Evolutionary conservation across 2,797 vertebrate genomes (phyloP).

Genomic region (Lindbergichthys nudifrons): DNA sequence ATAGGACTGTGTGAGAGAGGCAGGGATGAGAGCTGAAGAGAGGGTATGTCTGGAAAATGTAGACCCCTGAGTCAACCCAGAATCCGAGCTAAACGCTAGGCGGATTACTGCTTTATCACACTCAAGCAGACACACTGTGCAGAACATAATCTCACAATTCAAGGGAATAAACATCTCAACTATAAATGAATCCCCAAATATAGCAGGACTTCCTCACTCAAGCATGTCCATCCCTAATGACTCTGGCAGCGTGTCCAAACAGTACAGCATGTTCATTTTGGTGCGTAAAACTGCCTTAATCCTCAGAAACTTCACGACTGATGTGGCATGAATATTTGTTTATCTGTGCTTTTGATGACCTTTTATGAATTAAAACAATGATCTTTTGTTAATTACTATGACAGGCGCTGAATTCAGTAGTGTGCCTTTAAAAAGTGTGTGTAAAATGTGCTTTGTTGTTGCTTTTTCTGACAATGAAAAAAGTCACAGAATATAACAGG

Average conservation of each 20-base stretch:
- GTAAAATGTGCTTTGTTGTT: neutral
- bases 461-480: neutral
- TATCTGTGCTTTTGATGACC: conserved; percentile 24
- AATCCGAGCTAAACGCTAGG: conserved; percentile 60
- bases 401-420: neutral
- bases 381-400: conserved; percentile 28
- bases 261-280: conserved; percentile 44
- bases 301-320: conserved; percentile 17
- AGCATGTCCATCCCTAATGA: conserved; percentile 45
- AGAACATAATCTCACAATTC: conserved; percentile 66
- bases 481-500: conserved; percentile 6
- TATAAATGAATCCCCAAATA: conserved; percentile 72
- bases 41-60: conserved; percentile 44
- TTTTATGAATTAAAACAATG: conserved; percentile 26
- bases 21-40: conserved; percentile 15
- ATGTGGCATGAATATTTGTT: conserved; percentile 22
- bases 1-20: conserved; percentile 15
- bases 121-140: conserved; percentile 62
- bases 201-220: conserved; percentile 52
- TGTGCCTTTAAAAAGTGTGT: neutral
- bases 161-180: conserved; percentile 67
- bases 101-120: conserved; percentile 78
- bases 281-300: conserved; percentile 33
- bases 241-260: conserved; percentile 38
- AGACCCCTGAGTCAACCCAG: conserved; percentile 60